Percentiles rank a stretch among this genome's conserved stretches.
These are phyloP conservation scores for Tylochromis polylepis DNA, from an alignment of 2,113 vertebrate genomes.

Conservation along the genomic window DNA sequence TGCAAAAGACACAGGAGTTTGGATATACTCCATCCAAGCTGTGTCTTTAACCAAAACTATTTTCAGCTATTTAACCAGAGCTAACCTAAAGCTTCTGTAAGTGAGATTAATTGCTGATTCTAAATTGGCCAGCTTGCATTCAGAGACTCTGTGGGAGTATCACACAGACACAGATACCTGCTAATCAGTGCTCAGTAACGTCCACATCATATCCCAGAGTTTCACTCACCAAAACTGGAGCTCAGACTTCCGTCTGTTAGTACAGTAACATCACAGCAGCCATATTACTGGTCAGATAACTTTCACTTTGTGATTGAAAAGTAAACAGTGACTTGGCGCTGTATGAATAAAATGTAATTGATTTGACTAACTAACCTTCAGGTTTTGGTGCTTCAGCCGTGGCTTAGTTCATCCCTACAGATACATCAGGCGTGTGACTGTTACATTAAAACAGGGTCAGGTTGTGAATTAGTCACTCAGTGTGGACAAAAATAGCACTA, in stretches of 20 bases:
- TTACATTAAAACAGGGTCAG: background rate
- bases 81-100: background rate
- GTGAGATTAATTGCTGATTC: no score
- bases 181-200: background rate
- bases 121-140: background rate
- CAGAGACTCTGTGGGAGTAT: background rate
- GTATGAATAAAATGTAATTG: no score
- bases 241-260: background rate
- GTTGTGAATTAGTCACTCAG: background rate
- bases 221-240: background rate
- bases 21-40: no score
- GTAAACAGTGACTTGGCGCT: no score
- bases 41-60: background rate
- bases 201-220: background rate
- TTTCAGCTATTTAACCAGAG: background rate
- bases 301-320: no score
- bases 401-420: rapidly evolving
- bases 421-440: background rate
- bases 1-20: no score
- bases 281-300: background rate
- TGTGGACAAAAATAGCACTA: background rate
- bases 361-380: background rate
- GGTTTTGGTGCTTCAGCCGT: background rate
- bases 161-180: background rate
- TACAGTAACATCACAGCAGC: background rate